Evolutionary conservation across 2,797 vertebrate species (phyloP).

Genomic region (Anolis apletophallus): DNA sequence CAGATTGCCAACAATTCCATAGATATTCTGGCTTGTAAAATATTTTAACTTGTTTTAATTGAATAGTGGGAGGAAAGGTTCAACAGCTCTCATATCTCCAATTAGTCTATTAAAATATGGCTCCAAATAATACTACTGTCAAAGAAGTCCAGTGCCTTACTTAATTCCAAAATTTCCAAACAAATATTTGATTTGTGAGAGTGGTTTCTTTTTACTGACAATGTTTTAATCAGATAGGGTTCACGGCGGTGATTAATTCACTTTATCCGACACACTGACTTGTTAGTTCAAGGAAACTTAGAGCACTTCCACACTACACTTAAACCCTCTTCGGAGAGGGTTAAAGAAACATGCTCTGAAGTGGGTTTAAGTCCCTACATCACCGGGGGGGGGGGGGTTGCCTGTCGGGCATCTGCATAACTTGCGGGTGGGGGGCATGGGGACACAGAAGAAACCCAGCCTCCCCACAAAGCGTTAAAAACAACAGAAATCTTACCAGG

Average conservation of each 20-base stretch:
- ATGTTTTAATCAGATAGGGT: neutral
- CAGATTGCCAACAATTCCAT: neutral
- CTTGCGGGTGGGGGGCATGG: no score
- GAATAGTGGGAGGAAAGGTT: conserved; percentile 6
- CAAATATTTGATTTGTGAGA: neutral
- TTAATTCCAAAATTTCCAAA: neutral
- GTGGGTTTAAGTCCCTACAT: no score
- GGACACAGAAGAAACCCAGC: no score
- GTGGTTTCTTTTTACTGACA: neutral
- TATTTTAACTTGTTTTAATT: conserved; percentile 7
- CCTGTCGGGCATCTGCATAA: no score
- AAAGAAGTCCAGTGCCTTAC: neutral
- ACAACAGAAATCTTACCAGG: no score
- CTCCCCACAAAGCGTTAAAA: no score
- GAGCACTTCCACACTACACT: neutral
- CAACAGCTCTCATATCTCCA: neutral
- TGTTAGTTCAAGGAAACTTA: neutral
- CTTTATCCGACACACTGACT: neutral
- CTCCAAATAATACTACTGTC: neutral
- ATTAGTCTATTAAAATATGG: conserved; percentile 17
- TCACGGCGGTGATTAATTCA: neutral
- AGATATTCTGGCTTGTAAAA: neutral
- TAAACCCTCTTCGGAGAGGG: no score
- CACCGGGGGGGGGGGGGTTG: no score
- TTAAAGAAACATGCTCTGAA: no score